Evolutionary conservation across 2,888 invertebrate genomes (phyloP), one percentile per base, ranked within the genome.

Genomic region (Leuctra nigra): DNA sequence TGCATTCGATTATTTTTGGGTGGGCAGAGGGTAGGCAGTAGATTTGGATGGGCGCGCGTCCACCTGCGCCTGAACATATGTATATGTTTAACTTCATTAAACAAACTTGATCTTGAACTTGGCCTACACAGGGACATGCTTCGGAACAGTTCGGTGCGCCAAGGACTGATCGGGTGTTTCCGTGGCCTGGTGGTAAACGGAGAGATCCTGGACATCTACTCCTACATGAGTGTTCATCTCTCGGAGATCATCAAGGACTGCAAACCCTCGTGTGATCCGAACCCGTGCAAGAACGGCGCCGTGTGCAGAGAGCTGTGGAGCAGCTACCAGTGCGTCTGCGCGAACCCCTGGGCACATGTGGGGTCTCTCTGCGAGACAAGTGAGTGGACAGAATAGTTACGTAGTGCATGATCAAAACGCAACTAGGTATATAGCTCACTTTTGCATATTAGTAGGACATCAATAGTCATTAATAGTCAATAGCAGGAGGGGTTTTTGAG

Each of bases 201-300:
- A 16, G 89, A 90, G 75, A 87, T 92, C 61, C 75, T 94, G 39
- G 91, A 94, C 68, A 89, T 96, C 62, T 90, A 92, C 73, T 90
- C 89, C 63, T 92, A 92, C 71, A 91, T 90, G 88, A 90, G 91
- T 38, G 91, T 91, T 25, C 91, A 92, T 73, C 73, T 92, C 54
- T 90, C 89, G 50, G 93, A 92, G 72, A 93, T 95, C 61, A 91
- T 91, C 59, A 88, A 89, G 69, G 92, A 93, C 69, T 96, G 96
- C 69, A 91, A 90, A 68, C 93, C 94, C 0, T 92, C 92, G 0
- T 96, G 96, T 72, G 91, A 91, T 62, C 92, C 93, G 0, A 92
- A 92, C 69, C 94, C 94, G 7, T 96, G 95, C 69, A 85, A 87
- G 70, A 94, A 96, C 70, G 91, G 86, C 46, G 95, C 92, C 0